Percentiles rank a stretch among this genome's conserved stretches.
These are phyloP conservation scores for Diplazon laetatorius DNA, from an alignment of 2,888 invertebrate species.

Conservation along the genomic window DNA sequence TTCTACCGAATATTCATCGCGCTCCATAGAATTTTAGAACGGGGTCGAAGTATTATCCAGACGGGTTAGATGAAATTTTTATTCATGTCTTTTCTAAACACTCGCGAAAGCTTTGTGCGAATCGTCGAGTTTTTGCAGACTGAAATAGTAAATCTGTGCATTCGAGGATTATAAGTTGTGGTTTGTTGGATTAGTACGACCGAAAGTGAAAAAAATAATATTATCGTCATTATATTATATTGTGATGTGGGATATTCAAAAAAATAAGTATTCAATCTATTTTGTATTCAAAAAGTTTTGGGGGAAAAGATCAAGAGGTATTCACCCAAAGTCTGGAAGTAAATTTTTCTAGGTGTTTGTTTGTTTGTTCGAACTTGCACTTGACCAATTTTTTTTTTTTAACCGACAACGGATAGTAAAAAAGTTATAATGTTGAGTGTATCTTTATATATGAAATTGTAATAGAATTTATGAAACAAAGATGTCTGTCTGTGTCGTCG, in stretches of 20 bases:
- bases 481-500: too few species aligned
- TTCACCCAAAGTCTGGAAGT: not conserved
- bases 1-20: constrained; percentile 57
- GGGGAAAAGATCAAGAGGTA: not conserved
- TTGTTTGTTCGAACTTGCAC: too few species aligned
- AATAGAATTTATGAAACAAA: constrained; percentile 41
- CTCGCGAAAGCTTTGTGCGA: constrained; percentile 15
- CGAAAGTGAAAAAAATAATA: constrained; percentile 14
- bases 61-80: constrained; percentile 45
- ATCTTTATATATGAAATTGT: constrained; percentile 50
- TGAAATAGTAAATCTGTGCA: constrained; percentile 51
- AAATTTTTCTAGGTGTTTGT: not conserved
- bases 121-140: constrained; percentile 32
- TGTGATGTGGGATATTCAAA: too few species aligned
- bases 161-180: constrained; percentile 25
- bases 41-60: constrained; percentile 41
- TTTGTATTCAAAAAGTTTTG: too few species aligned
- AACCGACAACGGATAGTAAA: too few species aligned
- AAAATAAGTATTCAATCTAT: too few species aligned
- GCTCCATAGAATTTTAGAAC: constrained; percentile 37
- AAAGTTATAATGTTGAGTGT: too few species aligned
- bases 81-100: too few species aligned
- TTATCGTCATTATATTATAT: too few species aligned
- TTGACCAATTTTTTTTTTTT: too few species aligned
- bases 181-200: constrained; percentile 48